Evolutionary conservation across 2,888 invertebrate species (phyloP), one percentile per base, ranked within the genome.

Genomic region (Microctonus hyperodae): DNA sequence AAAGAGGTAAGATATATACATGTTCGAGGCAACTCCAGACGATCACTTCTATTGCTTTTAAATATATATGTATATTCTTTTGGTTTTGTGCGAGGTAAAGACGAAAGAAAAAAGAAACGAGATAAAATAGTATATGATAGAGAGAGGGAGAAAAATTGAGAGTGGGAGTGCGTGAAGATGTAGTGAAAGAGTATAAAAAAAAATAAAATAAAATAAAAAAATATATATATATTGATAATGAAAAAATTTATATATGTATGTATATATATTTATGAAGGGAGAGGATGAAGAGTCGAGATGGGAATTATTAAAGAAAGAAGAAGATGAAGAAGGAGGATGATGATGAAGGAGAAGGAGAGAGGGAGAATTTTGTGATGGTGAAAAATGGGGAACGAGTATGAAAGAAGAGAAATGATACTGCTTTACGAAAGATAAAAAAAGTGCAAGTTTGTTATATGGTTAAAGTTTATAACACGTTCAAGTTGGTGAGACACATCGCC

Each of bases 371-470:
- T n/a, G n/a, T n/a, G n/a, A 37, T 37, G 44, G 9, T 44, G 44
- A 44, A 83, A 83, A 81, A 82, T 82, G 79, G 80, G 80, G 75
- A 81, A 55, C 13, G 20, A 56, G 11, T 56, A 20, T 9, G 22
- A 11, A 33, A 35, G 44, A 44, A 20, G 37, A 53, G 37, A 9
- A n/a, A n/a, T 35, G 1, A 37, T 3, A 31, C 3, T 31, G 7
- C n/a, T 31, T 37, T 23, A 44, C 22, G 23, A 31, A 48, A 50
- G 50, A 31, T n/a, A n/a, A n/a, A n/a, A n/a, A n/a, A n/a, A n/a
- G n/a, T n/a, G n/a, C n/a, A n/a, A n/a, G n/a, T n/a, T n/a, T n/a
- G n/a, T n/a, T n/a, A n/a, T n/a, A n/a, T n/a, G n/a, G n/a, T n/a
- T n/a, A n/a, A n/a, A n/a, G n/a, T n/a, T n/a, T n/a, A n/a, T n/a